phyloP scores from a whole-genome alignment of 2,113 vertebrate genomes.

The Lepus timidus region DNA sequence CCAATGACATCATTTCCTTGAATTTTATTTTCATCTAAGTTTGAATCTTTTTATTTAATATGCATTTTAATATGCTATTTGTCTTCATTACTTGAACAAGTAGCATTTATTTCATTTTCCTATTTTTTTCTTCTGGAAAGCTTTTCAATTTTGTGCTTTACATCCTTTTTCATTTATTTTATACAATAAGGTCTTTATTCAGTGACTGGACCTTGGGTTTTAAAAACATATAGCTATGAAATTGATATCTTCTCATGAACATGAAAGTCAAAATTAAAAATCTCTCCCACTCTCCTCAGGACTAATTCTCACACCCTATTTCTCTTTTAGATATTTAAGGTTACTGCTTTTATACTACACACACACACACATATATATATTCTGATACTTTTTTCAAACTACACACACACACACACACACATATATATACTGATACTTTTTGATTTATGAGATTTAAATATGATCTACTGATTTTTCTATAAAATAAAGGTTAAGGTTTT shows the following conservation, averaged over 20 bases:
- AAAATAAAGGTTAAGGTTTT: constrained; percentile 5
- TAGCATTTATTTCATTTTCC: background rate
- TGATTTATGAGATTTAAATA: constrained; percentile 31
- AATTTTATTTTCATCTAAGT: constrained; percentile 1
- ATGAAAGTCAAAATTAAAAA: constrained; percentile 29
- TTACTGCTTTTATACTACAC: background rate
- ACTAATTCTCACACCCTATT: background rate
- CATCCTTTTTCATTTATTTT: background rate
- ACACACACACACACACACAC: too few relatives aligned
- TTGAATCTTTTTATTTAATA: constrained; percentile 36
- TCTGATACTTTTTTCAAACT: too few relatives aligned
- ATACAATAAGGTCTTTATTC: background rate
- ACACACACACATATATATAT: too few relatives aligned
- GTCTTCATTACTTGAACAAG: constrained; percentile 6
- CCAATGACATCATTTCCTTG: background rate
- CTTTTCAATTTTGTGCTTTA: constrained; percentile 38
- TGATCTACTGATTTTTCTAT: background rate
- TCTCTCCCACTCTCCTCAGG: background rate
- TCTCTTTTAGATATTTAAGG: background rate
- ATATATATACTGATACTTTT: background rate
- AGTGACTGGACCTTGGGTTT: background rate
- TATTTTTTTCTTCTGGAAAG: background rate
- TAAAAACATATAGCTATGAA: constrained; percentile 7
- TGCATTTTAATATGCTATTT: constrained; percentile 2
- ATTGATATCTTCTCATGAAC: background rate